Evolutionary conservation across 2,113 vertebrate species (phyloP).

Genomic region (Mugil cephalus): DNA sequence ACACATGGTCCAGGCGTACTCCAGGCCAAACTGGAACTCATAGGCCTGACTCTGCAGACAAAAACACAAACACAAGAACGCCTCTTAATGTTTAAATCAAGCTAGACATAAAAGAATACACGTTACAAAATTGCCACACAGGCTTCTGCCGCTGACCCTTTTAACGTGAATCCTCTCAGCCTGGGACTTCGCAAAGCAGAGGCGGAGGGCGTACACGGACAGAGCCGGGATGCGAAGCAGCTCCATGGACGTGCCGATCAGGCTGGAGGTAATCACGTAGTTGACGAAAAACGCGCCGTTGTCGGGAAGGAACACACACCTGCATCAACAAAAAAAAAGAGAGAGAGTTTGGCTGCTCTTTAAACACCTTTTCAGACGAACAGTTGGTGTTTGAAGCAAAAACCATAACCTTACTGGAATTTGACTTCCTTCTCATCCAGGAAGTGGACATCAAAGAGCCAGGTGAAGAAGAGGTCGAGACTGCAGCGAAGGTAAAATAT

Average conservation of each 20-base stretch:
- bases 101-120: neutral
- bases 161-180: constrained; percentile 93
- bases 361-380: constrained; percentile 31
- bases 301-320: constrained; percentile 97
- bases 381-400: neutral
- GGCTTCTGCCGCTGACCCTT: constrained; percentile 81
- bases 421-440: constrained; percentile 89
- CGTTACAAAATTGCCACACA: neutral
- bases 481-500: constrained; percentile 72
- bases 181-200: constrained; percentile 93
- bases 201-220: constrained; percentile 88
- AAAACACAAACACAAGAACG: constrained; percentile 21
- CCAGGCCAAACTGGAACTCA: constrained; percentile 96
- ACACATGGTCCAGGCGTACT: constrained; percentile 97
- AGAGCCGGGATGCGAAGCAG: constrained; percentile 92
- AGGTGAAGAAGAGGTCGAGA: constrained; percentile 94
- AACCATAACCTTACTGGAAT: constrained; percentile 90
- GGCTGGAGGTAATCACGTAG: constrained; percentile 93
- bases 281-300: constrained; percentile 97
- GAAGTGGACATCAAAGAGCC: constrained; percentile 94
- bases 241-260: constrained; percentile 94
- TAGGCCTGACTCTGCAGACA: constrained; percentile 90
- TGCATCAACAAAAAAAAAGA: constrained; percentile 54
- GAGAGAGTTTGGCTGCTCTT: neutral
- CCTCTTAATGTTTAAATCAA: constrained; percentile 1